phyloP scores from a whole-genome alignment of 2,113 vertebrate genomes.

The Indicator maculatus region DNA sequence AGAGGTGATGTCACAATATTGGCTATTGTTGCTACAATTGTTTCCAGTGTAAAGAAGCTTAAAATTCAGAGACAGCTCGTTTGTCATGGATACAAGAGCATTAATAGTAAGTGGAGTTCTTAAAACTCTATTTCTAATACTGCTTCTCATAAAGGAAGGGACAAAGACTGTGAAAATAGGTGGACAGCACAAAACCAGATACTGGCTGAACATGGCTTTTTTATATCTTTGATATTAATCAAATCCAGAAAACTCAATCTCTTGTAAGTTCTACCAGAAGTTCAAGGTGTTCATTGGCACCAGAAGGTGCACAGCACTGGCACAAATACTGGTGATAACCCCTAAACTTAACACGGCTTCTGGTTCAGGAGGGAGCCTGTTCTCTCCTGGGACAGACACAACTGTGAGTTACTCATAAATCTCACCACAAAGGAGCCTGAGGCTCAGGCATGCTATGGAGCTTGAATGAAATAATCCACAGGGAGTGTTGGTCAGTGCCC shows the following conservation, averaged over 20 bases:
- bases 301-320: neutral
- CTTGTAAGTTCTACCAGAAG: neutral
- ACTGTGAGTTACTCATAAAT: neutral
- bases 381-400: neutral
- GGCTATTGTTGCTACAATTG: neutral
- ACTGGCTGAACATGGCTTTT: neutral
- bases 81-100: neutral
- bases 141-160: neutral
- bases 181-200: neutral
- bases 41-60: neutral
- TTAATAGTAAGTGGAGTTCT: neutral
- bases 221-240: neutral
- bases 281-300: neutral
- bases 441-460: accelerated
- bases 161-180: neutral
- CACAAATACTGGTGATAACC: neutral
- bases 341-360: neutral
- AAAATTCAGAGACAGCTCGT: neutral
- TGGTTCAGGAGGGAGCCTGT: neutral
- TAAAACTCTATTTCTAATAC: neutral
- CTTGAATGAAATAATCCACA: neutral
- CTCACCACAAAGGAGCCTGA: neutral
- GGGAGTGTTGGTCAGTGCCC: neutral
- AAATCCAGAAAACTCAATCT: neutral
- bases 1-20: neutral